phyloP scores from a whole-genome alignment of 2,888 invertebrate genomes.

The Strigamia transsilvanica region DNA sequence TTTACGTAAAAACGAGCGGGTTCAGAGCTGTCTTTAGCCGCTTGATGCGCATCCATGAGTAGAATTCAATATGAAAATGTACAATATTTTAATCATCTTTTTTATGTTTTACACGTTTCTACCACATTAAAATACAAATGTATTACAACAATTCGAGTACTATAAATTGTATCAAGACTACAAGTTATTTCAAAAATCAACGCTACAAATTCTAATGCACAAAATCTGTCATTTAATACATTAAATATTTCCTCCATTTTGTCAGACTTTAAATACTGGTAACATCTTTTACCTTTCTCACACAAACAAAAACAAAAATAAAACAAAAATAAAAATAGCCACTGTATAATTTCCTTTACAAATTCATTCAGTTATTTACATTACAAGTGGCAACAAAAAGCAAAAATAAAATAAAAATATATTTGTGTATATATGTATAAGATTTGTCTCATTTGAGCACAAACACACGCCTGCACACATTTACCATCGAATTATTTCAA shows the following conservation, averaged over 20 bases:
- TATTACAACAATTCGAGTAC: background rate
- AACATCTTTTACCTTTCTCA: background rate
- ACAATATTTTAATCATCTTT: background rate
- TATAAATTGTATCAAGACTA: background rate
- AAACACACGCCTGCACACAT: constrained; percentile 1
- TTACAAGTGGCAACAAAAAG: background rate
- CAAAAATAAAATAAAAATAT: background rate
- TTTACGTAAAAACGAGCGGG: too few relatives aligned
- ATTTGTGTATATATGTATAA: too few relatives aligned
- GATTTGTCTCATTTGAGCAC: constrained; percentile 6
- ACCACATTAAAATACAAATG: constrained; percentile 7
- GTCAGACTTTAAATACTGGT: background rate
- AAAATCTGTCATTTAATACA: background rate
- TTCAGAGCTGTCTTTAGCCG: too few relatives aligned
- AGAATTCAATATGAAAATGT: background rate
- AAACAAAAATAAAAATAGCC: too few relatives aligned
- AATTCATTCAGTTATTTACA: background rate
- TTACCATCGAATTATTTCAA: background rate
- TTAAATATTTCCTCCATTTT: too few relatives aligned
- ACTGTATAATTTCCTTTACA: too few relatives aligned
- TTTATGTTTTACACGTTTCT: background rate
- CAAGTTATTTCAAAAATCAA: background rate
- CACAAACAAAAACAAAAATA: too few relatives aligned
- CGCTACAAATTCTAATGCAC: background rate
- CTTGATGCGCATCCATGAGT: background rate